Percentiles rank a stretch among this genome's conserved stretches.
phyloP scores from a whole-genome alignment of 2,797 vertebrate genomes.

The Miichthys miiuy region DNA sequence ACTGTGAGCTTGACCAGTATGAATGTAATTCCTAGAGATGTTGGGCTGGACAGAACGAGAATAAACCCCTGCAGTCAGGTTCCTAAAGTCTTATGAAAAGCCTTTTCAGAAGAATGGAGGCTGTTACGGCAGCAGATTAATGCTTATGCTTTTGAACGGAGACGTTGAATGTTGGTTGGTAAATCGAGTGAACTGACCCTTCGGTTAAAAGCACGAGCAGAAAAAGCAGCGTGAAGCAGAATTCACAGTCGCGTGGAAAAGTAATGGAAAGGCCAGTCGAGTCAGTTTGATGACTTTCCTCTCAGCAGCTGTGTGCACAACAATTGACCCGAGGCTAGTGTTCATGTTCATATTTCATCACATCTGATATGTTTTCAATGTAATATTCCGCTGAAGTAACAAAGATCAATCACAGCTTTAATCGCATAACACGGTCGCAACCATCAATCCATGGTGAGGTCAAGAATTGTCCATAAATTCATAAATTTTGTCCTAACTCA shows the following conservation, averaged over 20 bases:
- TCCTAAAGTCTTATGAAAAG: background rate
- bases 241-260: background rate
- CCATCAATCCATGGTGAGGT: background rate
- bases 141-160: too few relatives aligned
- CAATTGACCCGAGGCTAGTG: background rate
- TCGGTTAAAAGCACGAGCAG: background rate
- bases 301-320: background rate
- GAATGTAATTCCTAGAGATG: background rate
- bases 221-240: too few relatives aligned
- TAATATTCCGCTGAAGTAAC: conserved; percentile 5
- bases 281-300: background rate
- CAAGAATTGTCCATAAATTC: background rate
- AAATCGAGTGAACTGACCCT: background rate
- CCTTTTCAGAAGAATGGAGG: background rate
- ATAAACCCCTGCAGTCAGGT: background rate
- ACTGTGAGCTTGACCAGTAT: background rate
- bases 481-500: background rate
- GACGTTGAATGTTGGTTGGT: background rate
- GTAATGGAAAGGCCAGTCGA: background rate
- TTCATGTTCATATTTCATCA: conserved; percentile 1
- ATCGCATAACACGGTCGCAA: conserved; percentile 24
- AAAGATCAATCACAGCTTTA: conserved; percentile 8
- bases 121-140: background rate
- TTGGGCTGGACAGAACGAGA: background rate
- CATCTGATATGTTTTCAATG: background rate